Evolutionary conservation across 1,140 invertebrate species (phyloP), one percentile per base, ranked within the genome.

Genomic region (Ceratosolen fusciceps): DNA sequence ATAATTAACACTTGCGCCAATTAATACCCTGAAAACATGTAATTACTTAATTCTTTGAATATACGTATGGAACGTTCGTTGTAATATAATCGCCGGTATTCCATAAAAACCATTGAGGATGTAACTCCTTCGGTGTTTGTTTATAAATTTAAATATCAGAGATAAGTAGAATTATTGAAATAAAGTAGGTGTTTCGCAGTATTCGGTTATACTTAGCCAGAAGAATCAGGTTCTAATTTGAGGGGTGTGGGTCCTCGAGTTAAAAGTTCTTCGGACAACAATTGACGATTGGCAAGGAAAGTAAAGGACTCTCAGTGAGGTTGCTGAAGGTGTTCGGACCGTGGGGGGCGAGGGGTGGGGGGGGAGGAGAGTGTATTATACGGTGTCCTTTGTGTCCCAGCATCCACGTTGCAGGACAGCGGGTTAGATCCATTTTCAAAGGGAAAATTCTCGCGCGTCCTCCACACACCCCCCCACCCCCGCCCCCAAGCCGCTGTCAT

Each of bases 381-480:
- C n/a, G n/a, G 74, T 29, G 19, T 56, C 34, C 49, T 77, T 54
- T 67, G 60, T 76, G 19, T 8, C 3, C n/a, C n/a, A 21, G 19
- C 26, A 12, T 29, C 72, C 56, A 4, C 21, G 5, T 4, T 47
- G 37, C 31, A 31, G 19, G 43, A 60, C 37, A 29, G 47, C 43
- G n/a, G 43, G 10, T 9, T 24, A 39, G 49, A 67, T 77, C 75
- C n/a, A 24, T 34, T 77, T 71, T 34, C 67, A 77, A 77, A 77
- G 75, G n/a, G 37, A 43, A 24, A 47, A 9, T 24, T 21, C 43
- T 58, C 3, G 19, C 58, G 39, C 24, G 31, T 74, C 54, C 26
- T 37, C n/a, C 10, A 24, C 1, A 4, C 21, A 7, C 29, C 54
- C n/a, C n/a, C 16, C 19, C 31, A 5, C 65, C 34, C 3, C 65